Percentiles rank a stretch among this genome's conserved stretches.
These are phyloP conservation scores for Corvus moneduloides DNA, from an alignment of 2,113 vertebrate species.

Conservation along the genomic window DNA sequence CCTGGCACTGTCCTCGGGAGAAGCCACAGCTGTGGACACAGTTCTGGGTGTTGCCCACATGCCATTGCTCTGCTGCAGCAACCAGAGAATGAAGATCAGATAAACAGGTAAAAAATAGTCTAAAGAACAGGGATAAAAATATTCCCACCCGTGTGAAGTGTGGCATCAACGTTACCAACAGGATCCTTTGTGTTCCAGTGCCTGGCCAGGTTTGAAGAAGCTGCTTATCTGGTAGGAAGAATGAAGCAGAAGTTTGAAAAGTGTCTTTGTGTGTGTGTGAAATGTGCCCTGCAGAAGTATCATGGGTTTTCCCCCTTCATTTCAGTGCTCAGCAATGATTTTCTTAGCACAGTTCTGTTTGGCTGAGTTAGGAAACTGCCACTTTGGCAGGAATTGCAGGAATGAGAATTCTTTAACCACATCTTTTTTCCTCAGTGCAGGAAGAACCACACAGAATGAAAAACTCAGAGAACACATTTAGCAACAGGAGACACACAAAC, in stretches of 20 bases:
- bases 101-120: background rate
- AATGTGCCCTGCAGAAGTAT: background rate
- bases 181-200: accelerated
- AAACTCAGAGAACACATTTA: background rate
- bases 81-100: background rate
- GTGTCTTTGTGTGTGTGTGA: background rate
- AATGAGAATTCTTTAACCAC: background rate
- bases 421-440: background rate
- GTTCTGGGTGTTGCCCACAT: background rate
- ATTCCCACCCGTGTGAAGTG: accelerated
- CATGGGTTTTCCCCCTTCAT: background rate
- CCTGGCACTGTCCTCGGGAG: background rate
- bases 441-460: background rate
- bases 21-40: background rate
- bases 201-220: background rate
- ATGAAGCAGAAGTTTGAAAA: background rate
- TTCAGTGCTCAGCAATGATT: background rate
- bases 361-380: background rate
- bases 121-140: background rate
- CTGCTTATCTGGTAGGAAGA: background rate
- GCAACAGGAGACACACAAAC: background rate
- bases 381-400: background rate
- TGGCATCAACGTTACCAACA: background rate
- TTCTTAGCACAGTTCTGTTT: background rate
- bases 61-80: background rate